Evolutionary conservation across 2,113 vertebrate species (phyloP).

Genomic region (Lophotis ruficrista): DNA sequence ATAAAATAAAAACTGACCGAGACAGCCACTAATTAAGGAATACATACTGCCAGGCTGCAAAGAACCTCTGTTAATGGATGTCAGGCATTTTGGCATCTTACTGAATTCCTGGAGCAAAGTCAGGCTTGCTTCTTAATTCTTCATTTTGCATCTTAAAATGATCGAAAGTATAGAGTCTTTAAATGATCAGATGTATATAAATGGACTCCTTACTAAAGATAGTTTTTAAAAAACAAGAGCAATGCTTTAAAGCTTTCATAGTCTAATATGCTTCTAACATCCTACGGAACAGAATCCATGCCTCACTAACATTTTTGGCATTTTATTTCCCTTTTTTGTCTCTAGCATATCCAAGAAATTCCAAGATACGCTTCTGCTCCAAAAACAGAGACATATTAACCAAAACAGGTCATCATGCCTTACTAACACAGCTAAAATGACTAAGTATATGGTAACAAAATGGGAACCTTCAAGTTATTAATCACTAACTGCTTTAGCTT

Average conservation of each 20-base stretch:
- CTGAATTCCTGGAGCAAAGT: neutral
- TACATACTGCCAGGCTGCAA: neutral
- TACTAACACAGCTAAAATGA: neutral
- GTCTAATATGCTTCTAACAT: neutral
- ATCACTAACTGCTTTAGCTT: neutral
- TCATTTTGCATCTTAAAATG: neutral
- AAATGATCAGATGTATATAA: neutral
- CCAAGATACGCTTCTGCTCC: neutral
- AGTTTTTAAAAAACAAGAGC: neutral
- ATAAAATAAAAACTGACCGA: neutral
- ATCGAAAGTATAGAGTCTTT: neutral
- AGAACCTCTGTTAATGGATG: neutral
- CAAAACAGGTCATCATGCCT: slow-evolving; percentile 14
- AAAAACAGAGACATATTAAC: neutral
- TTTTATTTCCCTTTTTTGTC: neutral
- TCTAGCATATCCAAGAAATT: neutral
- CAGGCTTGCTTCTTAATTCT: neutral
- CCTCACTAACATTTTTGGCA: neutral
- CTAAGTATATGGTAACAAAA: neutral
- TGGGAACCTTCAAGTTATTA: neutral
- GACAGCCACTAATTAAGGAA: too few relatives aligned
- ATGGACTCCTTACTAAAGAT: neutral
- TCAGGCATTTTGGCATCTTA: neutral
- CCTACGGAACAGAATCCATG: neutral
- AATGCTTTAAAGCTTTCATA: neutral